phyloP scores from a whole-genome alignment of 2,888 invertebrate genomes.

The Ellobium chinense region DNA sequence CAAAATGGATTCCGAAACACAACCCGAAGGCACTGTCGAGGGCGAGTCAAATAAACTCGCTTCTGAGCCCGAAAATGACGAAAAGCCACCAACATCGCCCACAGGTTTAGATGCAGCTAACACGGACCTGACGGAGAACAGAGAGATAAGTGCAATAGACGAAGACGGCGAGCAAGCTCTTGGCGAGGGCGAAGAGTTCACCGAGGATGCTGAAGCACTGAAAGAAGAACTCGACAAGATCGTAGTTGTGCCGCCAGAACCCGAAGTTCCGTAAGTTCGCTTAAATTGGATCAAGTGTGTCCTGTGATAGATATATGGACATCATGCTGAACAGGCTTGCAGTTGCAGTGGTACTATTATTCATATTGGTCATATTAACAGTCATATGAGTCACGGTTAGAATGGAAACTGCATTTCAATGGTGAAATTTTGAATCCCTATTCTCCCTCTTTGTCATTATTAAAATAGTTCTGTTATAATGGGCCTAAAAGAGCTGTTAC shows the following conservation, averaged over 20 bases:
- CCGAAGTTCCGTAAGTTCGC: conserved; percentile 53
- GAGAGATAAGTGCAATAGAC: neutral
- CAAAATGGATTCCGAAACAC: conserved; percentile 46
- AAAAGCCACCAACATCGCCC: neutral
- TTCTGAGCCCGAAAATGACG: conserved; percentile 15
- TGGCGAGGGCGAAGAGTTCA: conserved; percentile 48
- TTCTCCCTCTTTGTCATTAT: too few species aligned
- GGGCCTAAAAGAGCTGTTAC: too few species aligned
- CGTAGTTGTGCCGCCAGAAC: conserved; percentile 68
- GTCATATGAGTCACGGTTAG: too few species aligned
- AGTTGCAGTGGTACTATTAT: too few species aligned
- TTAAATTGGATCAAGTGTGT: too few species aligned
- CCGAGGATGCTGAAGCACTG: conserved; percentile 60
- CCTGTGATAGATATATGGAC: too few species aligned
- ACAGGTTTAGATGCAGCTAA: neutral
- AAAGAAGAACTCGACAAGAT: conserved; percentile 75
- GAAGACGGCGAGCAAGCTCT: conserved; percentile 28
- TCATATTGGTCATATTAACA: too few species aligned
- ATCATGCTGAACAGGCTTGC: too few species aligned
- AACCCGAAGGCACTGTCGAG: conserved; percentile 15
- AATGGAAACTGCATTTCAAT: too few species aligned
- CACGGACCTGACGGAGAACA: neutral
- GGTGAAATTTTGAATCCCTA: too few species aligned
- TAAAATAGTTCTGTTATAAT: too few species aligned
- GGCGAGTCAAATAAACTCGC: conserved; percentile 44